Base-by-base conservation (phyloP, 2,888 invertebrate genomes). In the Aromia moschata region DNA sequence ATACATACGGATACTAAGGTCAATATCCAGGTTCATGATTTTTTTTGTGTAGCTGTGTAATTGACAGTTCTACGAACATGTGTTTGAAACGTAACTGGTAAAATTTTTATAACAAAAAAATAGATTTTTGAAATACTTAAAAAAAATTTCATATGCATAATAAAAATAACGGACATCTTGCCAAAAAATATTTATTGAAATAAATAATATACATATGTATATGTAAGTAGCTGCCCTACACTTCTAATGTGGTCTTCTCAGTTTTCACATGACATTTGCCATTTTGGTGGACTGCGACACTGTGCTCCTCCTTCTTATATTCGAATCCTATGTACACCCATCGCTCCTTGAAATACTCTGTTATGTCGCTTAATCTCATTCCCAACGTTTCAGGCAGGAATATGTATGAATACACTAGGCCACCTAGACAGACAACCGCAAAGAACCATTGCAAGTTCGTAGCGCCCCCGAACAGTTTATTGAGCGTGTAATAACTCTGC, bases 391-490 rank as follows among this genome's bases (percentile, higher is more conserved):
- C 84, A 1, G 84, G 84, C 5, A 84, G 67, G 46, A 83, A 70
- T 0, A 83, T 60, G 69, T 79, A 83, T 0, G 83, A 79, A 63
- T 83, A 84, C 0, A 81, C 64, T 0, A 77, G 67, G 0, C 76
- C 77, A 0, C 77, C 79, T 2, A 84, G 56, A 0, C 85, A 83
- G 1, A 84, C 74, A 0, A 72, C 79, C 0, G 83, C 83, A 67
- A 85, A 86, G 72, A 85, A 84, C 82, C 83, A 86, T 57, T 85
- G 85, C 31, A 84, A 77, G 2, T 82, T 83, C 46, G 83, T 78
- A 0, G 84, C 77, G 1, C 85, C 85, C 60, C 79, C 78, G 9
- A 82, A 73, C 1, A 76, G 56, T 9, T 71, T 70, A 7, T 74
- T 71, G 38, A 82, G 62, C 1, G 71, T 68, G 49, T 78, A 71